Base-by-base conservation (phyloP, 1,140 invertebrate genomes). In the Hypsibius dujardini region DNA sequence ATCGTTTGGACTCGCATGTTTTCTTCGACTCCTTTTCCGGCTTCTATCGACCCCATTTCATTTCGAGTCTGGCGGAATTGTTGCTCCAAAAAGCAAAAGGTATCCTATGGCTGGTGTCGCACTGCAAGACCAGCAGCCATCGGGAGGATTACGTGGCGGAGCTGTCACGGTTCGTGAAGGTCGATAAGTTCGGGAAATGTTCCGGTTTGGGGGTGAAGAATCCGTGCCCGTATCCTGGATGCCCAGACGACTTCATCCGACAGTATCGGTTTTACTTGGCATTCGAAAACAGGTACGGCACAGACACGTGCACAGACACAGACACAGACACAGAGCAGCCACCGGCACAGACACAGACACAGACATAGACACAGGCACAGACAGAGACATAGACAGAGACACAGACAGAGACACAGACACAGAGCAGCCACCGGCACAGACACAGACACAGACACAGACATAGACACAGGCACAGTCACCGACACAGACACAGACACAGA, bases 61-160 rank as follows among this genome's bases (percentile, higher is more conserved):
- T 56, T 56, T 56, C 46, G 45, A 71, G 15, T 28, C 47, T 1
- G 3, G 40, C 1, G 69, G 59, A n/a, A 12, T 1, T 42, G 47
- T 12, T 1, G 14, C 46, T 71, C 71, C 0, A 82, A 80, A 73
- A 77, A 74, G 0, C 81, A 80, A 73, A 74, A 76, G 67, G 79
- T 77, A 1, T 80, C 78, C 0, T 56, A n/a, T 81, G 80, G 77
- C 78, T 82, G 46, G 79, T 81, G 1, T 79, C 77, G 1, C 74
- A 79, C 67, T 79, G 78, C 47, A n/a, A 70, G 3, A 74, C 75
- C 1, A 59, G 73, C 1, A 74, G 73, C 50, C 73, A 75, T 1
- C 56, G 79, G 47, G 74, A 79, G 50, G 50, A 73, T 46, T 75
- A 76, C 60, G 74, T 76, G 46, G 62, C 71, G 59, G 46, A 77